phyloP scores from a whole-genome alignment of 2,797 vertebrate genomes.

The Spheniscus humboldti region DNA sequence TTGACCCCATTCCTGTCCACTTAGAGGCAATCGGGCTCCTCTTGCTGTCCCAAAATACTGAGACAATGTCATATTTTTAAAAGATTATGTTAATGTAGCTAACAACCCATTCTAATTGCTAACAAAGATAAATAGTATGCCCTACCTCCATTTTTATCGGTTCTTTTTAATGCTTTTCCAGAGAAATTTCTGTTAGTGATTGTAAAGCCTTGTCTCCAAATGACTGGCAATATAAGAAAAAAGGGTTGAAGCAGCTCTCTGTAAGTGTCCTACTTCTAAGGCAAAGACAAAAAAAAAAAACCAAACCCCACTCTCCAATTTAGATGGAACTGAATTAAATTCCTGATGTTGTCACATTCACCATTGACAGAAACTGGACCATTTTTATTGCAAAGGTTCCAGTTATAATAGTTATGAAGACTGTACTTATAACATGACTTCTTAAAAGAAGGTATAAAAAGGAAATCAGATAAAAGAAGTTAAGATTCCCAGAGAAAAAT shows the following conservation, averaged over 20 bases:
- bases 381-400: not conserved
- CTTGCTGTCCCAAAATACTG: not conserved
- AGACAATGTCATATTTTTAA: not conserved
- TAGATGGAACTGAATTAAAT: not conserved
- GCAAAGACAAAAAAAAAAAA: not conserved
- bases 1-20: not conserved
- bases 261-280: not conserved
- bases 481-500: not conserved
- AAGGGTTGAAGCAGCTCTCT: not conserved
- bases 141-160: not conserved
- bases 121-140: fast-evolving
- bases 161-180: not conserved
- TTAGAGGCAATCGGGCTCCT: not conserved
- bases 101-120: not conserved
- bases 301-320: not conserved
- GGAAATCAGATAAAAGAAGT: not conserved
- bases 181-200: not conserved
- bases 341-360: not conserved
- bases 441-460: not conserved
- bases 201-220: not conserved
- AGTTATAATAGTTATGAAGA: not conserved
- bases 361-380: not conserved
- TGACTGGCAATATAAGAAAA: not conserved
- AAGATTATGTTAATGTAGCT: not conserved
- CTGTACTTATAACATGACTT: not conserved